Percentiles rank a stretch among this genome's conserved stretches.
These are phyloP conservation scores for Mellivora capensis DNA, from an alignment of 2,113 vertebrate genomes.

Conservation along the genomic window DNA sequence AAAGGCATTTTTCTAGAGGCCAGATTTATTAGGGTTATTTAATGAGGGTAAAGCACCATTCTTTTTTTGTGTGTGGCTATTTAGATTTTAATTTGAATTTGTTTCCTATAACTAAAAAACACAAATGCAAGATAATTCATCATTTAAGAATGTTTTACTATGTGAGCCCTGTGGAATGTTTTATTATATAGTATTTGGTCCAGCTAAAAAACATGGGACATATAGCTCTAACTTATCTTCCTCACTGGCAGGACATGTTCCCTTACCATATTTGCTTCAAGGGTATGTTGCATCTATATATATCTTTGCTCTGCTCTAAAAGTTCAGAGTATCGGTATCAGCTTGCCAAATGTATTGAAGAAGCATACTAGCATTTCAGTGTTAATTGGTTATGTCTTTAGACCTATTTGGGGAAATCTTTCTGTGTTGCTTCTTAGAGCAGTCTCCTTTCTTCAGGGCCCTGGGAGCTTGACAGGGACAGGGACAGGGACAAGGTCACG, in stretches of 20 bases:
- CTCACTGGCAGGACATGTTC: neutral
- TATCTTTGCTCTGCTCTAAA: neutral
- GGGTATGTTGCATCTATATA: neutral
- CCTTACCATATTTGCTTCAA: neutral
- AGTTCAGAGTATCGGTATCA: neutral
- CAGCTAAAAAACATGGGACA: neutral
- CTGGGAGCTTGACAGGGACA: too few species aligned
- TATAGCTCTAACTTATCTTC: neutral
- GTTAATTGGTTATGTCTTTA: neutral
- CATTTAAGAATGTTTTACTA: neutral
- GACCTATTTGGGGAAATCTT: neutral
- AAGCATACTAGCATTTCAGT: neutral
- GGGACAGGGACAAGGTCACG: too few species aligned
- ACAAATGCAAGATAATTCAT: neutral
- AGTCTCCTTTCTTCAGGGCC: neutral
- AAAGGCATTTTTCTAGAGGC: accelerated
- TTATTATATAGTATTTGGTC: neutral
- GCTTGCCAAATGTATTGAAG: neutral
- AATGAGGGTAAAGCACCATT: neutral
- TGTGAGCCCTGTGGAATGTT: neutral
- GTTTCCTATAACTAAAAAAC: neutral
- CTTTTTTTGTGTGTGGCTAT: neutral
- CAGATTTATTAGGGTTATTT: neutral
- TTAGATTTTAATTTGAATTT: neutral
- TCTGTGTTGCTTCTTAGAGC: neutral